Conservation (phyloP, 2,797 vertebrate genomes). For the Halcyon leucocephala region DNA sequence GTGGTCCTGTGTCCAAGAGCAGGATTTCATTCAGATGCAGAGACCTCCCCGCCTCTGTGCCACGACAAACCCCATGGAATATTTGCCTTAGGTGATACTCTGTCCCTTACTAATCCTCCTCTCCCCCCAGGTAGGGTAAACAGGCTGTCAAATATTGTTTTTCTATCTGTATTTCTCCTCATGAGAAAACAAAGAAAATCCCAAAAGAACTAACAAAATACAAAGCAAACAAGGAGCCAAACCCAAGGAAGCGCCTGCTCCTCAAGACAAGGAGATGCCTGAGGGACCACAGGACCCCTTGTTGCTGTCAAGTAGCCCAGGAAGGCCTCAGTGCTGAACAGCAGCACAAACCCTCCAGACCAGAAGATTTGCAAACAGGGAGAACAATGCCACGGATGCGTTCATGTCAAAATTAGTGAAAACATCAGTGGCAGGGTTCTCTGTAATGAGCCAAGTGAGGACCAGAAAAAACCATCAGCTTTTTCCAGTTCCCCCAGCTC, state of each 20-base stretch:
- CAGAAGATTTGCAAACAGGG: background rate
- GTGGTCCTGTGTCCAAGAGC: background rate
- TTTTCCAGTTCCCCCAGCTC: background rate
- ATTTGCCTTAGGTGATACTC: background rate
- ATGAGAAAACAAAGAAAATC: background rate
- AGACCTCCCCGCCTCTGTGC: background rate
- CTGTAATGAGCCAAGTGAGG: rapidly evolving
- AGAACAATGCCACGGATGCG: background rate
- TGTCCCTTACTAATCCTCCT: background rate
- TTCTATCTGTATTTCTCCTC: background rate
- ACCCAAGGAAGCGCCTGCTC: rapidly evolving
- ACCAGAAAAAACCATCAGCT: background rate
- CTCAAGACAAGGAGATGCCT: background rate
- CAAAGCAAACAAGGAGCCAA: background rate
- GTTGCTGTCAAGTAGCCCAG: rapidly evolving
- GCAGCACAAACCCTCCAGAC: background rate
- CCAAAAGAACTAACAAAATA: background rate
- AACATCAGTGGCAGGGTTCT: background rate
- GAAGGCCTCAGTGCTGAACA: background rate
- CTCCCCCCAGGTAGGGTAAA: background rate
- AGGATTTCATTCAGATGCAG: background rate
- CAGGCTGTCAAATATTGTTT: background rate
- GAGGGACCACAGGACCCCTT: background rate
- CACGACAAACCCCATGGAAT: background rate
- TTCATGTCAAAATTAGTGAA: background rate